Base-by-base conservation (phyloP, 2,113 vertebrate species). In the Stercorarius parasiticus region DNA sequence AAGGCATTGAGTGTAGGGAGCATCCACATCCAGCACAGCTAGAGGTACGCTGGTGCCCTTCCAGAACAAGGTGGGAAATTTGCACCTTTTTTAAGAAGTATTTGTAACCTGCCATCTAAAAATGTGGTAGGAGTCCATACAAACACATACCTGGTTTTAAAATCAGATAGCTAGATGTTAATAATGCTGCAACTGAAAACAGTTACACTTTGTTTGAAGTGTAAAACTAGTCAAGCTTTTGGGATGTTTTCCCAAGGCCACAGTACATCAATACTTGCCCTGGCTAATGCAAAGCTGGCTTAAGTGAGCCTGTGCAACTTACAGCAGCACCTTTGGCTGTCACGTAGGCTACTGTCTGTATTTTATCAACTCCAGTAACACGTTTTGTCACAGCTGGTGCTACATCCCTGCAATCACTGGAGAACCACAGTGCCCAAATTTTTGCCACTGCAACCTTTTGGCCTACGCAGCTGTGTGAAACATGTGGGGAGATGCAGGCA, bases 41-140 rank as follows among this genome's bases (percentile, higher is more conserved):
- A 27, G 21, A 82, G 15, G 20, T 26, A 42, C 6, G 0, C 8
- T 61, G 56, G 6, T 1, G 2, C 11, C 13, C 26, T 69, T 76
- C 26, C 19, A 62, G 43, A 76, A 34, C 2, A 19, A 45, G 15
- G 36, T 12, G 29, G 14, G 32, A 64, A 86, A 88, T 80, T 5
- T 17, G 4, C 10, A 59, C 6, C 30, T 62, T 90, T 85, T 65
- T 0, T 2, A 58, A 71, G 13, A 50, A 50, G 1, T 6, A 22
- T 26, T 76, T 82, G 45, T 32, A 71, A 53, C 8, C 10, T 40
- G 9, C 1, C 4, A 15, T 50, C 58, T 69, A 27, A 86, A 88
- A 21, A 11, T 14, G 6, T 34, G 30, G 5, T 56, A 25, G 36
- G 49, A 76, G 61, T 65, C 26, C 52, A 55, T 42, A 40, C 13